Evolutionary conservation across 2,888 invertebrate species (phyloP), one percentile per base, ranked within the genome.

Genomic region (Erebia epiphron): DNA sequence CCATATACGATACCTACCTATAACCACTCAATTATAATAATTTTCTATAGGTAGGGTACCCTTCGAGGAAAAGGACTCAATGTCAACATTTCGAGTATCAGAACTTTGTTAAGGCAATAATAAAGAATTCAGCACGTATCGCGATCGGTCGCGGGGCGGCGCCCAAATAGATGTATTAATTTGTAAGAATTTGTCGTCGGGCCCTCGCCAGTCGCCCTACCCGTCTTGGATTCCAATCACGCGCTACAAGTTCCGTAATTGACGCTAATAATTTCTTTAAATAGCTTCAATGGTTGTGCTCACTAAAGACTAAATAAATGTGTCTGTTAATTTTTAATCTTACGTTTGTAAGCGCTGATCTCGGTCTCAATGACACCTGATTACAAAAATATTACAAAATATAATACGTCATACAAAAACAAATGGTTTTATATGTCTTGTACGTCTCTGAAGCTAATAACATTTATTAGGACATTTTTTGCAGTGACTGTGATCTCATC

Each of bases 241-340:
- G 93, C 88, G 87, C 92, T 83, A 92, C 92, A 92, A 89, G 91
- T 84, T 86, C 88, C 87, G 90, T 93, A 93, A 93, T 92, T 93
- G 92, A 86, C 88, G 90, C 90, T 92, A 92, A 92, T 92, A 90
- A 92, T 92, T 89, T 90, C 92, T 90, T 91, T 91, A 93, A 92
- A 92, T 88, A 91, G 86, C 82, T 82, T 77, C 73, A 69, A 70
- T 69, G 52, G 63, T 54, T 65, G 61, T 69, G 67, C 60, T 70
- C 73, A 70, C 69, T 70, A 64, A 70, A 68, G 60, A 65, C 58
- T 52, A 35, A 14, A 69, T 64, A 49, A 65, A 67, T 65, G 14
- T 63, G 41, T 49, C 64, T 35, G 7, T 35, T 35, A 35, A 35
- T 35, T 35, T 35, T 35, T 35, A n/a, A n/a, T n/a, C n/a, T 35